Evolutionary conservation across 2,888 invertebrate genomes (phyloP).

Genomic region (Zygogramma bicolorata): DNA sequence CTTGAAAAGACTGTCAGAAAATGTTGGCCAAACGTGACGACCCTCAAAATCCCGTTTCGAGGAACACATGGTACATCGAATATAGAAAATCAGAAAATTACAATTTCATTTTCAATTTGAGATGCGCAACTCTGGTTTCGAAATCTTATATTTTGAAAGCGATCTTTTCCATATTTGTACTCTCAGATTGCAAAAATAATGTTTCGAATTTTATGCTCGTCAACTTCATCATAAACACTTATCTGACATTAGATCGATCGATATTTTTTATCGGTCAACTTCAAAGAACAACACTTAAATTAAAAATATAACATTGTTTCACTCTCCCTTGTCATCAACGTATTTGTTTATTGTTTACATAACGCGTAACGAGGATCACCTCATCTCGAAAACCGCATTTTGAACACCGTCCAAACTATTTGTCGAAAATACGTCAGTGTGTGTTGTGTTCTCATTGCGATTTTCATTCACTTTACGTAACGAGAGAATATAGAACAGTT

Average conservation of each 20-base stretch:
- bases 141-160: too few relatives aligned
- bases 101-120: too few relatives aligned
- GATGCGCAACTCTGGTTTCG: too few relatives aligned
- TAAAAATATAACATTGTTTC: background rate
- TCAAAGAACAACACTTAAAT: background rate
- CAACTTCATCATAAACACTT: too few relatives aligned
- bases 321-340: background rate
- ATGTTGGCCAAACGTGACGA: too few relatives aligned
- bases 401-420: conserved; percentile 18
- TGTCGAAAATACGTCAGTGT: conserved; percentile 16
- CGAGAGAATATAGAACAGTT: background rate
- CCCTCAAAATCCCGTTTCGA: too few relatives aligned
- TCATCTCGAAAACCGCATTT: conserved; percentile 6
- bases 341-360: conserved; percentile 10
- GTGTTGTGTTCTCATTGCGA: background rate
- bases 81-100: too few relatives aligned
- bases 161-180: too few relatives aligned
- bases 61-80: too few relatives aligned
- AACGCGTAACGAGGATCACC: conserved; percentile 8
- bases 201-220: background rate
- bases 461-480: conserved; percentile 20
- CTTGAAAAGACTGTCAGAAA: too few relatives aligned
- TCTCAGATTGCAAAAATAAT: too few relatives aligned
- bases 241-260: background rate
- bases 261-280: background rate